Percentiles rank a stretch among this genome's conserved stretches.
Conservation (phyloP, 2,888 invertebrate species). For the Acanthosepion lycidas region DNA sequence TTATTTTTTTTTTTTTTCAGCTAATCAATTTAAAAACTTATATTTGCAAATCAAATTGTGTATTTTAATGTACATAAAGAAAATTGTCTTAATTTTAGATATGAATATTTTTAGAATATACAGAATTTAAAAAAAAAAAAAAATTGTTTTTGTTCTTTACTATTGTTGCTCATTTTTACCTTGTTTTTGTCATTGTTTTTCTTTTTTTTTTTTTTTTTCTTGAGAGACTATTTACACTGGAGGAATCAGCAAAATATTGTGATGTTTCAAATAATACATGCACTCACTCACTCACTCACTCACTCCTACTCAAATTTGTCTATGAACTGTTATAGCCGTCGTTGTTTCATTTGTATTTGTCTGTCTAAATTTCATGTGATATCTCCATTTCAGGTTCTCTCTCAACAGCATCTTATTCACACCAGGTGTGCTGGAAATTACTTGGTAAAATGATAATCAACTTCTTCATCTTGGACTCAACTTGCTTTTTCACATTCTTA, state of each 20-base stretch:
- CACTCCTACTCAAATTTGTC: background rate
- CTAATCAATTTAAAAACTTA: too few relatives aligned
- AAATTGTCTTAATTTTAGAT: background rate
- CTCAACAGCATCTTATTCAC: conserved; percentile 46
- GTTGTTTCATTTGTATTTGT: background rate
- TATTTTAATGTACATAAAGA: too few relatives aligned
- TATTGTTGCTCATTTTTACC: background rate
- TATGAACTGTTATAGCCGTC: background rate
- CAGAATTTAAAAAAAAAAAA: background rate
- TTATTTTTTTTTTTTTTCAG: too few relatives aligned
- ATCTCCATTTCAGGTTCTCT: conserved; percentile 44
- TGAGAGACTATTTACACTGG: background rate
- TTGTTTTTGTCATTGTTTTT: background rate
- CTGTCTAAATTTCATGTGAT: conserved; percentile 34
- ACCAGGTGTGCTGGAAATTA: conserved; percentile 47
- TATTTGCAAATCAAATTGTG: too few relatives aligned
- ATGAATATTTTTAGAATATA: background rate
- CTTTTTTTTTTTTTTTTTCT: background rate
- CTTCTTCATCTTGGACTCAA: conserved; percentile 38
- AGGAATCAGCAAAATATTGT: background rate
- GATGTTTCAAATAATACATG: background rate
- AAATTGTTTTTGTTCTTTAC: too few relatives aligned
- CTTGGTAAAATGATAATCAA: conserved; percentile 42
- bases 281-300: background rate
- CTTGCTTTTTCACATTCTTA: background rate